phyloP scores from a whole-genome alignment of 2,113 vertebrate genomes.

The Ceuthmochares aereus region DNA sequence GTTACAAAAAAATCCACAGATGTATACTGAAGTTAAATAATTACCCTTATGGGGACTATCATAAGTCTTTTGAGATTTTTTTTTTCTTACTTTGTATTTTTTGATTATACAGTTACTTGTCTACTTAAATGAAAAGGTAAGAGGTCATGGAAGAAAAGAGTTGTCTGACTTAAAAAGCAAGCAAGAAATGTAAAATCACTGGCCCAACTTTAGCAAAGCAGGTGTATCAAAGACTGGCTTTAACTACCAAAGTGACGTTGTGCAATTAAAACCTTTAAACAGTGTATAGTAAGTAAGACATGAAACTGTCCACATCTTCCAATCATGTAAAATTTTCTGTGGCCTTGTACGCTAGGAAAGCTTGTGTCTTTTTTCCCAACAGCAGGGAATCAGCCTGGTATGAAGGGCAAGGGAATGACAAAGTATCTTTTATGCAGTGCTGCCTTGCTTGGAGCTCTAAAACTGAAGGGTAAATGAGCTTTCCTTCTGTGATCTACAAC shows the following conservation, averaged over 20 bases:
- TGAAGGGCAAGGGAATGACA: conserved; percentile 41
- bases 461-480: conserved; percentile 33
- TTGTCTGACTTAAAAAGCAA: background rate
- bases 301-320: background rate
- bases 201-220: background rate
- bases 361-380: background rate
- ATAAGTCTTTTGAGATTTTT: background rate
- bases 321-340: background rate
- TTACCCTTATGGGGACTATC: background rate
- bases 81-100: background rate
- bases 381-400: background rate
- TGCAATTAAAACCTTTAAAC: background rate
- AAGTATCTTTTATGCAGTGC: background rate
- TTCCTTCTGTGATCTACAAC: conserved; percentile 30
- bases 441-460: conserved; percentile 38
- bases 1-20: background rate
- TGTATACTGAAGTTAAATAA: background rate
- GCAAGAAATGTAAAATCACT: background rate
- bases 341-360: rapidly evolving
- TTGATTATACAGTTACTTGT: background rate
- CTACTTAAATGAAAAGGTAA: background rate
- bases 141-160: background rate
- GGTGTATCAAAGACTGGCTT: background rate
- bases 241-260: background rate
- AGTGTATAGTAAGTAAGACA: background rate